Base-by-base conservation (phyloP, 1,140 invertebrate genomes). In the Bombus soroeensis region DNA sequence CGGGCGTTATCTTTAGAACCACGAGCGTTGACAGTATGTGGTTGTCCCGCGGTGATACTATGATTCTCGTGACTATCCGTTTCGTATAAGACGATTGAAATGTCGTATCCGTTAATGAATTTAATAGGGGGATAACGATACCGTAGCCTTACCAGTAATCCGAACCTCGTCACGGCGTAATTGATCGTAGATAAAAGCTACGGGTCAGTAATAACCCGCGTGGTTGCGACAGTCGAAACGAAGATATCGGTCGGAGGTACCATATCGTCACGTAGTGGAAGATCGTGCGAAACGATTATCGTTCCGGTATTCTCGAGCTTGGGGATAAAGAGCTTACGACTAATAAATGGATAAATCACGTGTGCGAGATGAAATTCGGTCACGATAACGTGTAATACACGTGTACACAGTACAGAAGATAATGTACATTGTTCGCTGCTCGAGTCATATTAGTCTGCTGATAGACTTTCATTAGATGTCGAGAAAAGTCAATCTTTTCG, bases 251-350 rank as follows among this genome's bases (percentile, higher is more conserved):
- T 25, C 47, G 3, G 18, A 22, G 18, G 2, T n/a, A 28, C 28
- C 53, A 78, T 47, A 62, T 78, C 47, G 75, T 84, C 74, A 72
- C 47, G 64, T 77, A 75, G n/a, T 39, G 25, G 53, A 78, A 71
- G 74, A 78, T 84, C 74, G 75, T 84, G 82, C 70, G 78, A 84
- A 84, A 79, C 82, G 75, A 84, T 84, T 84, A 84, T 64, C 66
- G 39, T 71, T 22, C 66, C 37, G 22, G 32, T 22, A 22, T 71
- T 78, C 75, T 59, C 43, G 34, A 41, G 59, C 28, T 59, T 18
- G 2, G 34, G 82, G 37, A 59, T 78, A 71, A 84, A 79, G 76
- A 72, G 82, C 66, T 79, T 84, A 62, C 37, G 75, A 84, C 75
- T 77, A 66, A 70, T 78, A 79, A 72, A 62, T 62, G 75, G 39